phyloP scores from a whole-genome alignment of 2,888 invertebrate species.

The Brachylomia viminalis region DNA sequence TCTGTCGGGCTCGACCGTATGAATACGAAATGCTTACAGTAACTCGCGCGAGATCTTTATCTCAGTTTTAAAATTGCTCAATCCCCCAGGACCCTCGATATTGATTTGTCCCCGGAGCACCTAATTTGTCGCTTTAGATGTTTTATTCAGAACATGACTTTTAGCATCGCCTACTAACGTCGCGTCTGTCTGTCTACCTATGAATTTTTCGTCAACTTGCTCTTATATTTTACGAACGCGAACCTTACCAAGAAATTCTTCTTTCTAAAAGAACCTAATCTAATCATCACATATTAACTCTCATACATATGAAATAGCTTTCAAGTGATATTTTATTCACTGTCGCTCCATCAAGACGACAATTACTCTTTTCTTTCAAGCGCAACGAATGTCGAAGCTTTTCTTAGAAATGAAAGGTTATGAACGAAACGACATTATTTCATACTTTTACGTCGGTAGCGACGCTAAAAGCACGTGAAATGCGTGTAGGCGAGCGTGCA shows the following conservation, averaged over 20 bases:
- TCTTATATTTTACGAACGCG: slow-evolving; percentile 54
- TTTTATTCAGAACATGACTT: slow-evolving; percentile 84
- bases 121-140: slow-evolving; percentile 86
- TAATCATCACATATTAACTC: slow-evolving; percentile 61
- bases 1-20: slow-evolving; percentile 89
- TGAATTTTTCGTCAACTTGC: slow-evolving; percentile 34
- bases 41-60: slow-evolving; percentile 87
- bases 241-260: slow-evolving; percentile 45
- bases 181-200: slow-evolving; percentile 42
- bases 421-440: slow-evolving; percentile 82
- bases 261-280: slow-evolving; percentile 45
- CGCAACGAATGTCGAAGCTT: slow-evolving; percentile 78
- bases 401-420: slow-evolving; percentile 85
- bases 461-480: slow-evolving; percentile 86
- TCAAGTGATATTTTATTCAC: slow-evolving; percentile 80
- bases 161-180: slow-evolving; percentile 74
- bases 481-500: slow-evolving; percentile 74
- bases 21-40: slow-evolving; percentile 89
- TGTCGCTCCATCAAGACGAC: slow-evolving; percentile 73
- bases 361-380: slow-evolving; percentile 81
- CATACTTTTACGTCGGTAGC: slow-evolving; percentile 79
- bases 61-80: slow-evolving; percentile 90
- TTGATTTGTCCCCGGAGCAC: slow-evolving; percentile 87
- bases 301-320: slow-evolving; percentile 65
- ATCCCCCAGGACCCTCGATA: slow-evolving; percentile 85